These are phyloP conservation scores for Harpalus rubripes DNA, from an alignment of 2,888 invertebrate genomes.

Conservation along the genomic window DNA sequence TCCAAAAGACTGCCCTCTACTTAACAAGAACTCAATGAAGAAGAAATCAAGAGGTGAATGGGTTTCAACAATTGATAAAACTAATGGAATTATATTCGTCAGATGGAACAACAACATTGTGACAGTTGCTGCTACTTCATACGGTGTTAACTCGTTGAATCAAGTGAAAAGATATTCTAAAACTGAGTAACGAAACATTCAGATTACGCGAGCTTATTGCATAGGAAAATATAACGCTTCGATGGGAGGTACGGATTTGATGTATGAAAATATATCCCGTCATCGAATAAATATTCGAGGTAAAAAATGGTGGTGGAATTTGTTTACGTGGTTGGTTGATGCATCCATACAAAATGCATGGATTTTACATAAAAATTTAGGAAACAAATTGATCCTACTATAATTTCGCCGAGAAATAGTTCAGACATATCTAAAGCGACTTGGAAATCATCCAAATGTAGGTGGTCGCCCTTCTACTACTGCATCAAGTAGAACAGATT, in stretches of 20 bases:
- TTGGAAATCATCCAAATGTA: constrained; percentile 55
- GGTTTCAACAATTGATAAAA: constrained; percentile 37
- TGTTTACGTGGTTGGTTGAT: constrained; percentile 47
- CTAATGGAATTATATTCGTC: constrained; percentile 30
- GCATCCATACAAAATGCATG: constrained; percentile 63
- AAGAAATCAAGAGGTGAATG: constrained; percentile 25
- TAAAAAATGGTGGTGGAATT: constrained; percentile 68
- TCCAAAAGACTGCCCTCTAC: not conserved
- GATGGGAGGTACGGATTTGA: constrained; percentile 69
- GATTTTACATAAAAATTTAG: constrained; percentile 14
- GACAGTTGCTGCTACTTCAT: constrained; percentile 44
- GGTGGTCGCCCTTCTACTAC: constrained; percentile 63
- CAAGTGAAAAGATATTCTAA: not conserved
- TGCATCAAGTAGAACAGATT: constrained; percentile 54
- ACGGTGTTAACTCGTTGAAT: constrained; percentile 59
- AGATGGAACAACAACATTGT: constrained; percentile 44
- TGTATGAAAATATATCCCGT: constrained; percentile 68
- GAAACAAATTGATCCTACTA: constrained; percentile 17
- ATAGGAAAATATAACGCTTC: no score
- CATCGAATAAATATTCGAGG: constrained; percentile 68
- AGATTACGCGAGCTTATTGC: no score
- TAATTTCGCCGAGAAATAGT: constrained; percentile 64
- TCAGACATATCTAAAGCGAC: constrained; percentile 62
- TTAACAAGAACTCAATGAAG: constrained; percentile 23
- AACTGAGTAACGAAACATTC: no score